Conservation (phyloP, 2,797 vertebrate genomes). For the Tarsius wallacei region DNA sequence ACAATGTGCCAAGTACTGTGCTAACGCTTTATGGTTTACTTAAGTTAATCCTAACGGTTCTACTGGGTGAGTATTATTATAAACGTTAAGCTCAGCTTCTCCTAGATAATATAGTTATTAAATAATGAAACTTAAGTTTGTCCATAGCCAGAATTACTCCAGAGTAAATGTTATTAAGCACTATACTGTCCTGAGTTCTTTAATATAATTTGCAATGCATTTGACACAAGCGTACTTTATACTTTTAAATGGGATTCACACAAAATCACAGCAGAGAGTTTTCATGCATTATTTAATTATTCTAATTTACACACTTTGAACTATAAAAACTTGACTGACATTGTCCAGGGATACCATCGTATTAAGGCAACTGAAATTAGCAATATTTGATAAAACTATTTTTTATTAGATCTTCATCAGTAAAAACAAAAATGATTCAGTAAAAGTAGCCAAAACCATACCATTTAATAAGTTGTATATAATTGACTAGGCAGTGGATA, state of each 20-base stretch:
- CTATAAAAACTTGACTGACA: not conserved
- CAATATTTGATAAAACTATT: not conserved
- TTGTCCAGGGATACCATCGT: not conserved
- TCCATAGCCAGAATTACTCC: not conserved
- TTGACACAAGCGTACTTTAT: constrained; percentile 38
- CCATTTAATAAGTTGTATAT: not conserved
- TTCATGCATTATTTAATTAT: constrained; percentile 38
- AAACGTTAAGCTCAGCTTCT: not conserved
- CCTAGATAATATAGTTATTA: not conserved
- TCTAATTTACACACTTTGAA: constrained; percentile 36
- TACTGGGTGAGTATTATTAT: not conserved
- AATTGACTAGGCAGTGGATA: not conserved
- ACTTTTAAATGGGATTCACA: constrained; percentile 64
- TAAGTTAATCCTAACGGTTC: not conserved
- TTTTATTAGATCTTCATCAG: not conserved
- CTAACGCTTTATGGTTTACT: not conserved
- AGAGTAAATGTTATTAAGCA: not conserved
- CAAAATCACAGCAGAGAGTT: not conserved
- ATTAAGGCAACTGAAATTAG: not conserved
- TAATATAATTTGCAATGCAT: constrained; percentile 55
- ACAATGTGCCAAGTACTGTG: not conserved
- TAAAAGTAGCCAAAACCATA: not conserved
- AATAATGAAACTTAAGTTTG: constrained; percentile 16
- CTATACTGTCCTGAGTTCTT: not conserved
- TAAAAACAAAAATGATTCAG: not conserved